Percentiles rank a stretch among this genome's conserved stretches.
Evolutionary conservation across 92 coral and sea anemone species (phyloP).

Genomic region (Actinostola sp.): DNA sequence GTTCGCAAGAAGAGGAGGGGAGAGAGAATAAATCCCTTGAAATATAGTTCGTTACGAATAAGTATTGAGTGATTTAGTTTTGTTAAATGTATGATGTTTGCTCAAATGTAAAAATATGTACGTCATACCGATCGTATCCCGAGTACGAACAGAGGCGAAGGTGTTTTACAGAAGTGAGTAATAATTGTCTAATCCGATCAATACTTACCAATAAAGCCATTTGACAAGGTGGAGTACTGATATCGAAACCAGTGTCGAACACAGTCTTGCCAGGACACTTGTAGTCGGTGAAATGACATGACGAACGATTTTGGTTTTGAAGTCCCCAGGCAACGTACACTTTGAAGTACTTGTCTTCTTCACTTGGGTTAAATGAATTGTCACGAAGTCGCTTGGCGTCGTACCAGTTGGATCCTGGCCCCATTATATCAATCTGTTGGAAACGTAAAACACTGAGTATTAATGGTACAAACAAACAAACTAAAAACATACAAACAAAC

Average conservation of each 20-base stretch:
- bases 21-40: no score
- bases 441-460: neutral
- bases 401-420: conserved; percentile 74
- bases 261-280: conserved; percentile 71
- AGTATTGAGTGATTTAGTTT: no score
- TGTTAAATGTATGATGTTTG: no score
- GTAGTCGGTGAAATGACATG: conserved; percentile 75
- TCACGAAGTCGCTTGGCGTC: conserved; percentile 51
- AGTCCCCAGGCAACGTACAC: conserved; percentile 78
- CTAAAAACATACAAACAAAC: no score
- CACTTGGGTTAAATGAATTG: conserved; percentile 63
- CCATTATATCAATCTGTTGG: conserved; percentile 65
- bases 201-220: conserved; percentile 65
- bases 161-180: neutral
- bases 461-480: no score
- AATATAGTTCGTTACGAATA: no score
- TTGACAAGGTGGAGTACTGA: conserved; percentile 80
- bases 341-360: conserved; percentile 62
- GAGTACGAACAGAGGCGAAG: no score
- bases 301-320: conserved; percentile 63
- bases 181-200: neutral
- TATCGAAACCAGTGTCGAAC: conserved; percentile 66
- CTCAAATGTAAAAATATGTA: no score
- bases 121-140: no score
- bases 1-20: no score